These are phyloP conservation scores for cattle (Bos taurus) DNA, from an alignment of 2,113 vertebrate species.

Conservation along the genomic window DNA sequence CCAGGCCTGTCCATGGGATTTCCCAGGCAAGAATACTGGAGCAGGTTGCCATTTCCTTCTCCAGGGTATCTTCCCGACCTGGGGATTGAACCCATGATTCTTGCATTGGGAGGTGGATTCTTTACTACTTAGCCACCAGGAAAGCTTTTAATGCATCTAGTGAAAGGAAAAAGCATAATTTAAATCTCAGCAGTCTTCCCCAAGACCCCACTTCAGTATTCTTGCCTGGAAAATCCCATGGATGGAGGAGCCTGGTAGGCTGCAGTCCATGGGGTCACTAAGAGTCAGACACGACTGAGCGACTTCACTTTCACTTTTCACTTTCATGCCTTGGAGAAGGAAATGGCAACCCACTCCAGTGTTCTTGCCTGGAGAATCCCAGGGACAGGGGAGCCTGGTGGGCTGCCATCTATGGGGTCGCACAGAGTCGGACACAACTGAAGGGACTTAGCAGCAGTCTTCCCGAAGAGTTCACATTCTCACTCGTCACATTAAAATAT, in stretches of 20 bases:
- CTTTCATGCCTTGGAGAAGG: too few species aligned
- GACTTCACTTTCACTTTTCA: too few species aligned
- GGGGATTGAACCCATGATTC: background rate
- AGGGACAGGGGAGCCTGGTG: too few species aligned
- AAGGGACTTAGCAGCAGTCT: background rate
- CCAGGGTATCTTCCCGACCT: background rate
- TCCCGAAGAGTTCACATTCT: background rate
- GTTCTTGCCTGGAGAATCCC: too few species aligned
- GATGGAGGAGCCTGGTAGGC: too few species aligned
- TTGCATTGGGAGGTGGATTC: background rate
- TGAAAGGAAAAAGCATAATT: background rate
- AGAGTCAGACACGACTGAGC: too few species aligned
- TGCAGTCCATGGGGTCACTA: too few species aligned
- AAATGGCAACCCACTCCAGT: too few species aligned
- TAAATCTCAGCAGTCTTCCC: background rate
- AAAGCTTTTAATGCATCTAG: background rate
- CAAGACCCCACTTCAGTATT: background rate
- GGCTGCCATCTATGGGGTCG: too few species aligned
- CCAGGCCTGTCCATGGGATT: background rate
- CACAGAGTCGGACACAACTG: too few species aligned
- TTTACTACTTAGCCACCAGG: background rate
- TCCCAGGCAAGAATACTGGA: background rate
- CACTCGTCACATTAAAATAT: background rate
- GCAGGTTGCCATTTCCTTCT: background rate
- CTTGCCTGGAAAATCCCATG: too few species aligned